Base-by-base conservation (phyloP, 2,888 invertebrate species). In the Anthophora plumipes region DNA sequence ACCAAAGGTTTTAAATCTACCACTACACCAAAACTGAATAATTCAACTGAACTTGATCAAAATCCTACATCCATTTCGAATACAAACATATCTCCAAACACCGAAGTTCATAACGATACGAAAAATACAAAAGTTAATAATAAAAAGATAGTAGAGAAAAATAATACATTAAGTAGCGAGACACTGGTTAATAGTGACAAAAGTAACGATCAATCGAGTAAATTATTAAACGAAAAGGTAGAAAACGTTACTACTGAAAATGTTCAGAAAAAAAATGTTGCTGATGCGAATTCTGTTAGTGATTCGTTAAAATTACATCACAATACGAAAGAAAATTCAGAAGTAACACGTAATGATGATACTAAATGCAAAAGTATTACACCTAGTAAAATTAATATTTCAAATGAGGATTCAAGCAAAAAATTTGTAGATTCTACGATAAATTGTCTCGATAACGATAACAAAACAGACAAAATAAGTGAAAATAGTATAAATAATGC, bases 31-130 rank as follows among this genome's bases (percentile, higher is more conserved):
- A 78, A 63, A 39, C 48, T 11, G 71, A 55, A 78, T 74, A 25
- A 31, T 70, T 55, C 71, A 52, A 50, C 37, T 25, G 50, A 78
- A 20, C 5, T 9, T 68, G 20, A 66, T 25, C 52, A 67, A 72
- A 72, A 61, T 63, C 9, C 25, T 60, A 8, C 46, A 20, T 68
- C 76, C 46, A 20, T 52, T 39, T 69, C 43, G 25, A 37, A 70
- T 63, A 69, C 63, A 74, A 72, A 43, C 52, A 43, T 59, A 69
- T 68, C 69, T 57, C n/a, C 66, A 57, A 75, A 31, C 41, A 41
- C 8, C 54, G 54, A 66, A 63, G 43, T 22, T 9, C 50, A 67
- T 55, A 69, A 60, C 31, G 60, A 17, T 20, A 50, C 59, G 9
- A 54, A 39, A 59, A 14, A 37, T 64, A 22, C 59, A 70, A 68